Base-by-base conservation (phyloP, 2,888 invertebrate genomes). In the Campoletis raptor region DNA sequence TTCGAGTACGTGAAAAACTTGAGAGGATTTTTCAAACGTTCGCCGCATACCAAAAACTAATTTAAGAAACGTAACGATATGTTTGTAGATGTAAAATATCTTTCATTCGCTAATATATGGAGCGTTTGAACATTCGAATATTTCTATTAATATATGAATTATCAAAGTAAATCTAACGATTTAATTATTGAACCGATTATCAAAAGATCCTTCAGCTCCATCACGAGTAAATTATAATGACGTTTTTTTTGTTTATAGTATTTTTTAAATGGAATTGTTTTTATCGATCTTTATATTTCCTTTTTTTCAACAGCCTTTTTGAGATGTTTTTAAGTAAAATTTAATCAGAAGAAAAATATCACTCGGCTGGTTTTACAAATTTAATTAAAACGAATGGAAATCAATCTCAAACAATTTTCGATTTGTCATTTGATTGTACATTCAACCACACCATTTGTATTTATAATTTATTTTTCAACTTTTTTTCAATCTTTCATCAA, bases 91-190 rank as follows among this genome's bases (percentile, higher is more conserved):
- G 48, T 36, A 66, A 77, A 37, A 36, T 21, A 36, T 21, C 45
- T 18, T 48, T 48, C 36, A 6, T 37, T n/a, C 66, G 66, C 66
- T 48, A 48, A 77, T 66, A 36, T 66, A 66, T 21, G 15, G 15
- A 61, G 64, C n/a, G 30, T 21, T 64, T 15, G 10, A 64, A 64
- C 54, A n/a, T 64, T 21, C 10, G 37, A 12, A 36, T 48, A 66
- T 66, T 66, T 66, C 61, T 21, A 77, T 66, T 40, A 66, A 64
- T 76, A 66, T 15, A 77, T 37, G 24, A 42, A 61, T 42, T 40
- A 57, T 36, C 1, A 24, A 42, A 24, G 24, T 61, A 5, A 52
- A 7, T 42, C 9, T 9, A 15, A 7, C n/a, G 30, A 61, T 74
- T 54, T 10, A 9, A 42, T 73, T 36, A 54, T 73, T 52, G 0